These are phyloP conservation scores for Microhierax caerulescens DNA, from an alignment of 2,797 vertebrate genomes.

Conservation along the genomic window DNA sequence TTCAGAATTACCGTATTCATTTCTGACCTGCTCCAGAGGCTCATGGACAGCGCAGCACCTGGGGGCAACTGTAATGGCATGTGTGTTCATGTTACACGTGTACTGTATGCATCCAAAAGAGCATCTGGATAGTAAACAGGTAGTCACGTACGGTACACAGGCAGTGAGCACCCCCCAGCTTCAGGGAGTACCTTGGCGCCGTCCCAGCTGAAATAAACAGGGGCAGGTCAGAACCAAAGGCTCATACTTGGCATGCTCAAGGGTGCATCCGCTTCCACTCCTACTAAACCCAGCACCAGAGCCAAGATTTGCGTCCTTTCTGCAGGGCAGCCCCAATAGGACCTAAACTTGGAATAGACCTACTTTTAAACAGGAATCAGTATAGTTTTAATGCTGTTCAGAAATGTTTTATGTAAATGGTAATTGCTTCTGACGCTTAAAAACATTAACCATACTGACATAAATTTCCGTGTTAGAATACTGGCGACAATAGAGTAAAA, in stretches of 20 bases:
- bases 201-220: background rate
- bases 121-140: background rate
- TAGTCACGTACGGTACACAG: background rate
- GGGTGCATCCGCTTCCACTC: background rate
- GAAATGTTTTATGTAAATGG: background rate
- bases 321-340: background rate
- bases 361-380: background rate
- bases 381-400: background rate
- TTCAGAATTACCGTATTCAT: background rate
- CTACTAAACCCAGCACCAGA: background rate
- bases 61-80: background rate
- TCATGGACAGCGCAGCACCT: background rate
- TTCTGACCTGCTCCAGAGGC: background rate
- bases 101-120: background rate
- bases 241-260: background rate
- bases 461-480: background rate
- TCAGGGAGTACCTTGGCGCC: background rate
- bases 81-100: rapidly evolving
- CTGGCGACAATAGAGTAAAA: background rate
- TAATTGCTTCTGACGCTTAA: slow-evolving; percentile 1
- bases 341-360: background rate
- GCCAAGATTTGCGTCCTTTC: background rate
- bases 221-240: background rate
- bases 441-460: slow-evolving; percentile 1
- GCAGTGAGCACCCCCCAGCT: background rate